Base-by-base conservation (phyloP, 2,888 invertebrate species). In the Suillia variegata region DNA sequence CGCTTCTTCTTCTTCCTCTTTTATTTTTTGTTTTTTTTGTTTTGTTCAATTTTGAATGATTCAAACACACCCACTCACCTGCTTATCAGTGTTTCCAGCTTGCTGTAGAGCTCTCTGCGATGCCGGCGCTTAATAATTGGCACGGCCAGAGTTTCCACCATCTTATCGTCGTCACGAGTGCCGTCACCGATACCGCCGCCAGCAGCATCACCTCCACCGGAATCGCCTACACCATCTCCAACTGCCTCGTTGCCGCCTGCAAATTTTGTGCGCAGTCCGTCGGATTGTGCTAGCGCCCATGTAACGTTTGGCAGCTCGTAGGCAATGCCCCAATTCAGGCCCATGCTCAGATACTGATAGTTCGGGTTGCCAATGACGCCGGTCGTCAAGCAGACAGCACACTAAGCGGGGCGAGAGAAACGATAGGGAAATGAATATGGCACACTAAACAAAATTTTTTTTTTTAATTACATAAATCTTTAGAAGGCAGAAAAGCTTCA, bases 241-340 rank as follows among this genome's bases (percentile, higher is more conserved):
- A 13, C 53, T 62, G 26, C 48, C 62, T 22, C 18, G 63, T 63
- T 6, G 65, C 62, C 21, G 1, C 38, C 4, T 8, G 17, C 45
- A 15, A 18, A 69, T 60, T 50, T 67, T 47, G 18, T 17, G 45
- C 45, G 22, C 58, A 75, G 74, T 13, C 73, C 78, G 34, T 77
- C 66, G n/a, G 70, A 71, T 60, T 75, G 69, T 12, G 84, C 80
- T 56, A 82, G 76, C 0, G 85, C 83, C 75, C 86, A 85, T 0
- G 87, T 85, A 20, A 81, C 78, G 62, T 87, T 87, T 0, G 87
- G 87, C 54, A 87, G 74, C 55, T 87, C 84, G 61, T 89, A 90
- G 0, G 90, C 88, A 45, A 89, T 83, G 50, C 88, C 89, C 89
- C 89, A 89, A 81, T 89, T 89, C 22, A 89, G 71, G 4, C 88